Evolutionary conservation across 2,113 vertebrate genomes (phyloP), one percentile per base, ranked within the genome.

Genomic region (Atlantisia rogersi): DNA sequence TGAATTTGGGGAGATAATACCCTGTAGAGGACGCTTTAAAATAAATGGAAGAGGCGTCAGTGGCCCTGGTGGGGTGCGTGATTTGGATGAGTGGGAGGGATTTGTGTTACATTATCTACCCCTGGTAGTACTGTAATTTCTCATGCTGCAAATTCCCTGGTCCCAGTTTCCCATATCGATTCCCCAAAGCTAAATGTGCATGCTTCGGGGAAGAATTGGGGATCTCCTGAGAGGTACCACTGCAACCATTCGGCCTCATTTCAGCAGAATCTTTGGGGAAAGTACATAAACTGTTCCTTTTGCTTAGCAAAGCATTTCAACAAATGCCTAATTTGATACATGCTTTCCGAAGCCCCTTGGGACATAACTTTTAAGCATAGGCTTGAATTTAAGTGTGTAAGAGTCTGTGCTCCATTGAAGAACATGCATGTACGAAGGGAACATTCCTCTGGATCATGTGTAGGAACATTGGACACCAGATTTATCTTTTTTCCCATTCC

Each of bases 221-320:
- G 28, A 52, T 86, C 94, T 92, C 83, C 83, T 69, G 86, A 74
- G 92, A 85, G 44, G 55, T 44, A n/a, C 77, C 35, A 9, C 24
- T 62, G 80, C 52, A 81, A 65, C 35, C 29, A 31, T 92, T 82
- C 76, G 81, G 44, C 53, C 24, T 92, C 37, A n/a, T 82, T 94
- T 91, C 65, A 42, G 88, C 77, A 89, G 37, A 92, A 84, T 88
- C 88, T 87, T 62, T 74, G 70, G 81, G 74, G 86, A 81, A 83
- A 68, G 62, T 86, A 71, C 0, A 0, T 65, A 91, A 92, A 94
- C 53, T 26, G 63, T 65, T 95, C 35, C 70, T 79, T 95, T 85
- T 92, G 89, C 89, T 94, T 82, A 85, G 74, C 84, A 95, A 89
- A 91, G 80, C 86, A 20, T 95, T 95, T 86, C 81, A 82, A 52